These are phyloP conservation scores for Temnothorax rugatulus DNA, from an alignment of 2,888 invertebrate species.

Conservation along the genomic window DNA sequence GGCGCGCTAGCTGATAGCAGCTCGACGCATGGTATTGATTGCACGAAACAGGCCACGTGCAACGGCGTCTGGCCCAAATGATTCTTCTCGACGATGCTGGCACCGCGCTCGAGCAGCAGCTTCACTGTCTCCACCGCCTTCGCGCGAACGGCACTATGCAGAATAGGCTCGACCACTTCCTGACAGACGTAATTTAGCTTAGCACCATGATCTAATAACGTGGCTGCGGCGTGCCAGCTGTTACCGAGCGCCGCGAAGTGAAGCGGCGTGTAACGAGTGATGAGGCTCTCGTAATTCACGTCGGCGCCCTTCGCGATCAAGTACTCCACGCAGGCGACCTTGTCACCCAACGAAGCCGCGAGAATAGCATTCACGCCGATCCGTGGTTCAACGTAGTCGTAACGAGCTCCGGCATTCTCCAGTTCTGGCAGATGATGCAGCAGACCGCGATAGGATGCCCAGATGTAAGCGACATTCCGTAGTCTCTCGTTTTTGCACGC, in stretches of 20 bases:
- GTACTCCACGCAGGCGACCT: slow-evolving; percentile 90
- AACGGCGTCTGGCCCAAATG: slow-evolving; percentile 86
- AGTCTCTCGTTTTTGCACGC: slow-evolving; percentile 68
- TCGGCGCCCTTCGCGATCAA: slow-evolving; percentile 91
- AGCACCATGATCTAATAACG: slow-evolving; percentile 85
- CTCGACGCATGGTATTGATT: slow-evolving; percentile 82
- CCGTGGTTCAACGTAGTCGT: slow-evolving; percentile 90
- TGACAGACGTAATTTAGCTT: slow-evolving; percentile 82
- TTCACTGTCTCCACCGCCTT: slow-evolving; percentile 82
- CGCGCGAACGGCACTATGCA: slow-evolving; percentile 87
- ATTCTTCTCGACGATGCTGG: slow-evolving; percentile 84
- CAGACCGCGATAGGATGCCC: slow-evolving; percentile 92
- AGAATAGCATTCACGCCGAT: slow-evolving; percentile 92
- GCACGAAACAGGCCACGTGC: slow-evolving; percentile 86
- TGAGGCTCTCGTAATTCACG: slow-evolving; percentile 87
- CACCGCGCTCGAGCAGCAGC: slow-evolving; percentile 85
- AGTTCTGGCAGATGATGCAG: slow-evolving; percentile 90
- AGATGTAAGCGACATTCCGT: slow-evolving; percentile 91
- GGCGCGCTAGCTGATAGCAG: slow-evolving; percentile 77
- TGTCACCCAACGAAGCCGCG: slow-evolving; percentile 92
- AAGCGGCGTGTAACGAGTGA: slow-evolving; percentile 84
- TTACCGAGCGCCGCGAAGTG: slow-evolving; percentile 87
- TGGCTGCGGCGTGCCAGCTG: slow-evolving; percentile 84
- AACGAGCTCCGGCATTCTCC: slow-evolving; percentile 90
- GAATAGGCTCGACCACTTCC: slow-evolving; percentile 85